These are phyloP conservation scores for Lepilemur septentrionalis DNA, from an alignment of 2,797 vertebrate genomes.

Conservation along the genomic window DNA sequence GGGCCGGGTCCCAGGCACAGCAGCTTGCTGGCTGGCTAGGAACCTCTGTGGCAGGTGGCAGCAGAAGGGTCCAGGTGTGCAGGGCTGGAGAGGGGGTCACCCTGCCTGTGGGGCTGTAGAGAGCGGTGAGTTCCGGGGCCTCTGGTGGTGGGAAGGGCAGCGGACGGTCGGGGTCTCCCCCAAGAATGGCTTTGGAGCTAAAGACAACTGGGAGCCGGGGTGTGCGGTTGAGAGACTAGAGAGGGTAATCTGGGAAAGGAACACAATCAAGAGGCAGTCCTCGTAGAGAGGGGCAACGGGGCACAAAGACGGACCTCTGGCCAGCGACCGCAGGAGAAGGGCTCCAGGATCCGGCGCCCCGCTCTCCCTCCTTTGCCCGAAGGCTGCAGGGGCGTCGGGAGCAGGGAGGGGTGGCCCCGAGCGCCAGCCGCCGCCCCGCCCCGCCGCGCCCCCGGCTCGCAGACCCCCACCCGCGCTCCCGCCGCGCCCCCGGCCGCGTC, in stretches of 20 bases:
- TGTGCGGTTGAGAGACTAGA: background rate
- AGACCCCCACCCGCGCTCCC: slow-evolving; percentile 24
- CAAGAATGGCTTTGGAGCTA: background rate
- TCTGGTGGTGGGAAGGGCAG: background rate
- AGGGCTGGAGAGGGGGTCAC: background rate
- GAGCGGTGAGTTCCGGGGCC: background rate
- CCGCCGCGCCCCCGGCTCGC: background rate
- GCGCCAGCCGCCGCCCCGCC: background rate
- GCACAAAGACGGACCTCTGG: background rate
- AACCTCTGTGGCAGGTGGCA: slow-evolving; percentile 30
- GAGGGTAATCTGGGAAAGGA: background rate
- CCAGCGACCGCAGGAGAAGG: background rate
- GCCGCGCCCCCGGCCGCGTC: background rate
- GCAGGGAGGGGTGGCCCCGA: background rate
- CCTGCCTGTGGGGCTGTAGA: background rate
- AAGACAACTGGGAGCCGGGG: background rate
- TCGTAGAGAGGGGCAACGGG: background rate
- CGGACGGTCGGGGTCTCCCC: background rate
- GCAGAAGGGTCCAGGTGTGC: background rate
- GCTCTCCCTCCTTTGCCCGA: background rate
- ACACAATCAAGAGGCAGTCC: background rate
- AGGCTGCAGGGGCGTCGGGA: background rate
- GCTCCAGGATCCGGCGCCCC: background rate
- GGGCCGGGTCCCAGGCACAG: background rate
- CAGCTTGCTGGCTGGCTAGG: background rate